phyloP scores from a whole-genome alignment of 2,797 vertebrate species.

The Mycteria americana region DNA sequence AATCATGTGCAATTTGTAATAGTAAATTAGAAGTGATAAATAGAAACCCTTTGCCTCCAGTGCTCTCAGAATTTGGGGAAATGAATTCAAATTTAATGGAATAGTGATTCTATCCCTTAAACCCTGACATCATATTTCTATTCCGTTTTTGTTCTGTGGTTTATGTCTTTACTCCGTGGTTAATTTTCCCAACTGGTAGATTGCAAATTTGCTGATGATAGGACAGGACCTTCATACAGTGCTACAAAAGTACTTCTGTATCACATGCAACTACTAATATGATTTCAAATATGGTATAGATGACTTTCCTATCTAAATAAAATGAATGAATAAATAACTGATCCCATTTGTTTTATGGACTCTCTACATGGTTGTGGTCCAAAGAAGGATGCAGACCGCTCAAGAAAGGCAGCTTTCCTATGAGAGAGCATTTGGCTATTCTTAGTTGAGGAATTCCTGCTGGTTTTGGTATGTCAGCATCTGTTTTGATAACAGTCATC shows the following conservation, averaged over 20 bases:
- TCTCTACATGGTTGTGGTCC: not conserved
- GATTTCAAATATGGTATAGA: not conserved
- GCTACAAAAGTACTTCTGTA: not conserved
- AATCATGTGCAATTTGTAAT: not conserved
- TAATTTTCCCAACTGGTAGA: not conserved
- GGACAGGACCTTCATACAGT: not conserved
- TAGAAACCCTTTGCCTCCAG: not conserved
- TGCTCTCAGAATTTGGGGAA: not conserved
- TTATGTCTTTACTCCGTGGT: not conserved
- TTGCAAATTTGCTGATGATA: not conserved
- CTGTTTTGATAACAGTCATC: conserved; percentile 5
- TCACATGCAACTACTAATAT: not conserved
- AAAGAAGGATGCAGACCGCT: not conserved
- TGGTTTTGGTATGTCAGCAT: conserved; percentile 1
- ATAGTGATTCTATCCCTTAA: not conserved
- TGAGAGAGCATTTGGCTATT: not conserved
- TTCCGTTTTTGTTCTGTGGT: not conserved
- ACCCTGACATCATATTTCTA: not conserved
- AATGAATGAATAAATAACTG: not conserved
- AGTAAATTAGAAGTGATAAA: conserved; percentile 13
- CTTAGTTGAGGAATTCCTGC: conserved; percentile 14
- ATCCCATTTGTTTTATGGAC: not conserved
- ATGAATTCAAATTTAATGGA: not conserved
- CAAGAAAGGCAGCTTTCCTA: not conserved
- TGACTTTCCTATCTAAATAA: not conserved